Evolutionary conservation across 1,140 invertebrate genomes (phyloP).

Genomic region (Sitophilus oryzae): DNA sequence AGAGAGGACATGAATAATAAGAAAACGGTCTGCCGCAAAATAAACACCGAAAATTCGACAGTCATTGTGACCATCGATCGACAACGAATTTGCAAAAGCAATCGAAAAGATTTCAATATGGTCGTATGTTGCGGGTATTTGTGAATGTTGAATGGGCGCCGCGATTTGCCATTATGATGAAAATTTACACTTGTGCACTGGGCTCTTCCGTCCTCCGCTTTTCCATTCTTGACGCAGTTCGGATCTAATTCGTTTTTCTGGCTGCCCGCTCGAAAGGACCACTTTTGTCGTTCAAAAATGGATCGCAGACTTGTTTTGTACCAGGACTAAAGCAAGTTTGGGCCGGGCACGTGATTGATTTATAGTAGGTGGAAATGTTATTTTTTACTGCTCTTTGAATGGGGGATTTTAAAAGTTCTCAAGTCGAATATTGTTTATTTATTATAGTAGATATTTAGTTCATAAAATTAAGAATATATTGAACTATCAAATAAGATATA

Average conservation of each 20-base stretch:
- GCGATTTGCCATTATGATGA: conserved; percentile 43
- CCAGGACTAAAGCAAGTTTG: not conserved
- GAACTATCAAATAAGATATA: too few species aligned
- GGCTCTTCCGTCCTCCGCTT: conserved; percentile 15
- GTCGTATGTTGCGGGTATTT: conserved; percentile 42
- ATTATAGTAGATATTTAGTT: too few species aligned
- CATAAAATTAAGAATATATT: too few species aligned
- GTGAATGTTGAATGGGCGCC: conserved; percentile 35
- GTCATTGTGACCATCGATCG: conserved; percentile 33
- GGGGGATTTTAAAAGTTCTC: too few species aligned
- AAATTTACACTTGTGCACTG: conserved; percentile 46
- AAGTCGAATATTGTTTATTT: too few species aligned
- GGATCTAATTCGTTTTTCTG: conserved; percentile 18
- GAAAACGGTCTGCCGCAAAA: conserved; percentile 41
- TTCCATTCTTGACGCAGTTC: too few species aligned
- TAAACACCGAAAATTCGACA: conserved; percentile 39
- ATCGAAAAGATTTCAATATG: conserved; percentile 45
- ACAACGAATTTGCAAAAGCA: conserved; percentile 45
- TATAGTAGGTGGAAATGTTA: not conserved
- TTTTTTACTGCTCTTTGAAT: too few species aligned
- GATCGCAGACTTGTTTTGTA: not conserved
- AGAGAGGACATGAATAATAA: conserved; percentile 36
- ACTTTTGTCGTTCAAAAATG: not conserved
- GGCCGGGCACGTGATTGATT: not conserved
- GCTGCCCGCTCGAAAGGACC: not conserved